A percentile compares a stretch with the other conserved stretches of the same genome.
Conservation (phyloP, 2,797 vertebrate genomes). For the Tympanoctomys barrerae region DNA sequence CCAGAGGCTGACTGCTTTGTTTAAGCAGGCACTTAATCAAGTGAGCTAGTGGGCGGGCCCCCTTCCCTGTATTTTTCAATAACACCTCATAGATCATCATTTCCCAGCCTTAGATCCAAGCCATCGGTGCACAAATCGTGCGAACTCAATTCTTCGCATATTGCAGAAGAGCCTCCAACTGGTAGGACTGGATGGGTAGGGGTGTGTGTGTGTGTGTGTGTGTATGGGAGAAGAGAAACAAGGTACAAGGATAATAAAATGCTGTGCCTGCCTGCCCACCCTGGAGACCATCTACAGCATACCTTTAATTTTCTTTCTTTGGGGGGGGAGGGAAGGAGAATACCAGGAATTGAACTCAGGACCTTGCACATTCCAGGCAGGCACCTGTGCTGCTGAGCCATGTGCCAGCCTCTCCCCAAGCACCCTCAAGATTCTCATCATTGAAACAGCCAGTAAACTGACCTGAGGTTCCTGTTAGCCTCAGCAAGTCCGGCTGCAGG, state of each 20-base stretch:
- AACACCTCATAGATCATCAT: not conserved
- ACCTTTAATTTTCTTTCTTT: not conserved
- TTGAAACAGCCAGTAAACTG: not conserved
- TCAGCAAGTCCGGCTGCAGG: not conserved
- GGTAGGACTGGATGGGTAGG: not conserved
- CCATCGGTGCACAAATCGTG: not conserved
- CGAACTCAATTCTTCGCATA: not conserved
- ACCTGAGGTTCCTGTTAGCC: not conserved
- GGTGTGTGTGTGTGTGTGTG: no score
- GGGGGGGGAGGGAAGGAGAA: no score
- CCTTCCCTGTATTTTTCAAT: not conserved
- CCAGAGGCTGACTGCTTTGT: no score
- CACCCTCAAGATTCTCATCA: not conserved
- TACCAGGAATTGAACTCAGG: no score
- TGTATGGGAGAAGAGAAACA: no score
- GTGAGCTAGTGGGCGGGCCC: no score
- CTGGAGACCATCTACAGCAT: not conserved
- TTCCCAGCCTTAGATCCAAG: not conserved
- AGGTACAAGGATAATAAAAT: not conserved
- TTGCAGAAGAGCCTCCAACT: not conserved
- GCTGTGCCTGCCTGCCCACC: not conserved
- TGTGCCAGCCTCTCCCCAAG: no score
- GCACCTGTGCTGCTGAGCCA: no score
- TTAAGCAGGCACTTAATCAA: no score
- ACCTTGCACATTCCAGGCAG: no score